Conservation (phyloP, 1,140 invertebrate genomes). For the Ceratoteleas bidentatus region DNA sequence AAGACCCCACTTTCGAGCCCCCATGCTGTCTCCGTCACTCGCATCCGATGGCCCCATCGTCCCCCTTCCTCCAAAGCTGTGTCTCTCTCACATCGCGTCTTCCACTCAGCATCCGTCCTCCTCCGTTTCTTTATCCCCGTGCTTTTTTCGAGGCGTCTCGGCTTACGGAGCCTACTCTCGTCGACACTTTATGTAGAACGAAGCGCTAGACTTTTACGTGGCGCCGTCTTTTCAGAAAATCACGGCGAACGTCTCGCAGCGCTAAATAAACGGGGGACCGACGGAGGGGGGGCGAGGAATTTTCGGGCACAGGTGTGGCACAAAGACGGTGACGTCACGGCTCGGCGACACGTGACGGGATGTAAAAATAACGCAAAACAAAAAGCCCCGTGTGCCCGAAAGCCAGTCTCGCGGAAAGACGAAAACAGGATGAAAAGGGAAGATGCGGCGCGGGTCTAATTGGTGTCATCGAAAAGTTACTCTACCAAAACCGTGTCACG, state of each 20-base stretch:
- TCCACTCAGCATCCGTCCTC: slow-evolving; percentile 46
- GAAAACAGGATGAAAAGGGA: too few relatives aligned
- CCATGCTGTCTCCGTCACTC: background rate
- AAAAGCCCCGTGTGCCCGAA: too few relatives aligned
- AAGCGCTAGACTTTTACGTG: slow-evolving; percentile 15
- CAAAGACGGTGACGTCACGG: too few relatives aligned
- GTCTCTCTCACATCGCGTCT: slow-evolving; percentile 32
- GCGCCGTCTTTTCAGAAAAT: slow-evolving; percentile 52
- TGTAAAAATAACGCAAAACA: too few relatives aligned
- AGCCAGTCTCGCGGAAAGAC: too few relatives aligned
- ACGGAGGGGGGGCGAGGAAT: too few relatives aligned
- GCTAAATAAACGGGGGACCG: too few relatives aligned
- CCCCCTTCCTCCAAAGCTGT: slow-evolving; percentile 8
- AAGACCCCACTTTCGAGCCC: slow-evolving; percentile 26
- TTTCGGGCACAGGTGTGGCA: too few relatives aligned
- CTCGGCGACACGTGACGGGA: too few relatives aligned
- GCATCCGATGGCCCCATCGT: too few relatives aligned
- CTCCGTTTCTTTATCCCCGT: slow-evolving; percentile 47
- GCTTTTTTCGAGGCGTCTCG: slow-evolving; percentile 34
- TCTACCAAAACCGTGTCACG: slow-evolving; percentile 16
- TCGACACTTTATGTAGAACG: slow-evolving; percentile 59
- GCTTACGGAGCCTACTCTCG: slow-evolving; percentile 28
- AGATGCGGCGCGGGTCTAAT: too few relatives aligned
- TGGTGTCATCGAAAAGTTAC: slow-evolving; percentile 2
- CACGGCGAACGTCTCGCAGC: slow-evolving; percentile 17